These are phyloP conservation scores for Metridium senile DNA, from an alignment of 92 coral and sea anemone species.

Conservation along the genomic window DNA sequence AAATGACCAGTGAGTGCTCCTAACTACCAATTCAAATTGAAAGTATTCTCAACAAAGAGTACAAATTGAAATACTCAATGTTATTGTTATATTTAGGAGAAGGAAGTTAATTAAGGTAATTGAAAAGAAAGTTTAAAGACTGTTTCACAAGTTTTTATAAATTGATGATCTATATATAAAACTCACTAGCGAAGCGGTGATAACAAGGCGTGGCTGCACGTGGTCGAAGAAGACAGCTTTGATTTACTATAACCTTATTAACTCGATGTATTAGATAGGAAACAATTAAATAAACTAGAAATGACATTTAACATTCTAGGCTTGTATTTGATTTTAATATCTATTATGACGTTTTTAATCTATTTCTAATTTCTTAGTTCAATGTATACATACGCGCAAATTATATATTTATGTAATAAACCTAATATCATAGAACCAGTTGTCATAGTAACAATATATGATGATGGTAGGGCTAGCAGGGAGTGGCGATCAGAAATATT, in stretches of 20 bases:
- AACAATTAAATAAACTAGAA: background rate
- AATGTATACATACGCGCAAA: background rate
- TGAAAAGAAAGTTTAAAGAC: too few species aligned
- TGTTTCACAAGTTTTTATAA: too few species aligned
- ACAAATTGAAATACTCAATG: too few species aligned
- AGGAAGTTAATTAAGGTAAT: too few species aligned
- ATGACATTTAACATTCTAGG: background rate
- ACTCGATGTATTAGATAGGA: background rate
- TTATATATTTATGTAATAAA: background rate
- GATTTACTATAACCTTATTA: background rate
- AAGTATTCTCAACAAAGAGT: too few species aligned
- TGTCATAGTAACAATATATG: background rate
- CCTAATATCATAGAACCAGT: background rate
- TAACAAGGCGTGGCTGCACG: background rate
- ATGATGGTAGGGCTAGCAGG: background rate
- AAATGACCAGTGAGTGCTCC: too few species aligned
- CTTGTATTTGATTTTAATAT: background rate
- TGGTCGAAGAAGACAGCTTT: background rate
- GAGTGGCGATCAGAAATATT: background rate
- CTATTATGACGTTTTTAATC: conserved; percentile 4
- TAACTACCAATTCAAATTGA: too few species aligned
- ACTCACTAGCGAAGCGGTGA: background rate
- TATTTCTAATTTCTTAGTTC: conserved; percentile 2
- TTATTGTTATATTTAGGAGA: too few species aligned
- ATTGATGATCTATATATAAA: too few species aligned